A percentile compares a stretch with the other conserved stretches of the same genome.
phyloP scores from a whole-genome alignment of 2,888 invertebrate genomes.

The Lithophane ornitopus region DNA sequence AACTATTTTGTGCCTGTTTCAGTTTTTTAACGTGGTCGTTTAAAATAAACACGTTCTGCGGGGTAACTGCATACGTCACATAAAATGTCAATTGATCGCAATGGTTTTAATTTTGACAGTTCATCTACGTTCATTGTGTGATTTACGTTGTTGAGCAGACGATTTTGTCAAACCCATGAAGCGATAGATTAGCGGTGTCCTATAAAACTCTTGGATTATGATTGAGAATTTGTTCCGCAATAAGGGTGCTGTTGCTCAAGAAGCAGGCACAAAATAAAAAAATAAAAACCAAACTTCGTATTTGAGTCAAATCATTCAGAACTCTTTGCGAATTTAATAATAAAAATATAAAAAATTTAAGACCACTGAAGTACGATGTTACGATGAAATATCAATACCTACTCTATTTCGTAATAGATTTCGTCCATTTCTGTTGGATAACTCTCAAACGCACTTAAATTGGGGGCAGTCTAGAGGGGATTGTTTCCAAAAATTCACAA shows the following conservation, averaged over 20 bases:
- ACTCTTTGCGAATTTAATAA: background rate
- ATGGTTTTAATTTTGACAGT: too few relatives aligned
- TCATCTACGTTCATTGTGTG: too few relatives aligned
- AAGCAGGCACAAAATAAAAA: background rate
- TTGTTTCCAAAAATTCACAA: conserved; percentile 54
- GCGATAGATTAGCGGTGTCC: too few relatives aligned
- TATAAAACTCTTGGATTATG: too few relatives aligned
- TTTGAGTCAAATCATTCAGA: background rate
- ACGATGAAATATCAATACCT: conserved; percentile 30
- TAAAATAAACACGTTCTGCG: background rate
- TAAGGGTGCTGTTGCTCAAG: background rate
- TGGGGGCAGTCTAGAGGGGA: conserved; percentile 36
- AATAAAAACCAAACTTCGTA: background rate
- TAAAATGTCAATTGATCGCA: too few relatives aligned
- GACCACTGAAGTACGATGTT: background rate
- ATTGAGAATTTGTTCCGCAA: too few relatives aligned
- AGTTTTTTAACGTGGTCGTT: too few relatives aligned
- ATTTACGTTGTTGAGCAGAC: too few relatives aligned
- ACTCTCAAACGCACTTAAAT: conserved; percentile 49
- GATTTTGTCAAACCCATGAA: too few relatives aligned
- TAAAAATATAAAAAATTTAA: background rate
- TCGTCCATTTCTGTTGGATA: conserved; percentile 42
- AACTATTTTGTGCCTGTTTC: background rate
- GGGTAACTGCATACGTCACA: too few relatives aligned
- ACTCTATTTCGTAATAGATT: conserved; percentile 30